Base-by-base conservation (phyloP, 2,113 vertebrate species). In the Ageneiosus marmoratus region DNA sequence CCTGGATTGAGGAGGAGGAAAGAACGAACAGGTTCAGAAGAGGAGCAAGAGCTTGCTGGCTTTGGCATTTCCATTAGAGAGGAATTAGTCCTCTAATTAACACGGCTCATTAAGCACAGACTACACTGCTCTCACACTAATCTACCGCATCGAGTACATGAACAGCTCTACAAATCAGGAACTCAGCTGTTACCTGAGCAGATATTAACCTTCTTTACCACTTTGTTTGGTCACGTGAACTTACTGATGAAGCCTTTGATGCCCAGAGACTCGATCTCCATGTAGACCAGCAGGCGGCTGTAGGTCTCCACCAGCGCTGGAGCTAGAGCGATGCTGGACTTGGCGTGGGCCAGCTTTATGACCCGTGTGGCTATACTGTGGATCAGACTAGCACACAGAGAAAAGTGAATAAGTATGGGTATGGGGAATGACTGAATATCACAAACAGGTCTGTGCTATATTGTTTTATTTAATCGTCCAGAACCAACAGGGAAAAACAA, bases 241-340 rank as follows among this genome's bases (percentile, higher is more conserved):
- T 97, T 93, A 99, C 98, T 98, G 91, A 99, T 99, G 89, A 99
- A 99, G 89, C 98, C 98, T 94, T 99, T 99, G 93, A 99, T 99
- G 89, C 98, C 98, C 93, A 99, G 92, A 20, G 98, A 99, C 82
- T 99, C 98, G 67, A 99, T 99, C 94, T 99, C 98, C 98, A 99
- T 99, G 84, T 99, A 99, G 89, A 99, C 98, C 92, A 99, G 87
- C 86, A 99, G 93, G 69, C 98, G 95, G 91, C 98, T 99, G 86
- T 99, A 99, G 0, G 98, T 99, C 91, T 99, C 98, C 85, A 99
- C 98, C 65, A 99, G 94, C 12, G 98, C 98, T 32, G 98, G 98
- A 62, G 98, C 98, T 92, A 99, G 91, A 7, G 98, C 97, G 34
- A 96, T 73, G 78, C 95, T 97, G 83, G 97, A 97, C 88, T 99